Evolutionary conservation across 2,888 invertebrate species (phyloP), one percentile per base, ranked within the genome.

Genomic region (Caenorhabditis parvicauda): DNA sequence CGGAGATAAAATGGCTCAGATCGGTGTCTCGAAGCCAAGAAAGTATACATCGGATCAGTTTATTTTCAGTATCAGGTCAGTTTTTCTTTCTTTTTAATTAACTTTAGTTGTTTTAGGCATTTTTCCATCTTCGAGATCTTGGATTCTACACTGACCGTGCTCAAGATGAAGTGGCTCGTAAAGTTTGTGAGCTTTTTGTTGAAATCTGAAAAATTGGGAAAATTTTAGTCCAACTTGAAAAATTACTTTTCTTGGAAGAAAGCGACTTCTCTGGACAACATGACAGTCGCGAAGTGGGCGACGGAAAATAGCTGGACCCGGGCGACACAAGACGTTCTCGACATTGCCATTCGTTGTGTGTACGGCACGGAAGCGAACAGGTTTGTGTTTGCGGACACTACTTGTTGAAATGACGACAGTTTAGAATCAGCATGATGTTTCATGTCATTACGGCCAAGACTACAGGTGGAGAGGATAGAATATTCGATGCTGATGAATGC

Each of bases 1-100:
- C 50, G 77, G 79, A 22, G 67, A 55, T 6, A 79, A 79, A 57
- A 48, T 72, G 51, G 67, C 73, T 57, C 78, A 78, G 49, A 50
- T 76, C 27, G 76, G 76, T 27, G 54, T 43, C 6, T 61, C 64
- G 17, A 61, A 64, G 45, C 48, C 61, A 9, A 47, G 67, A 32
- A 53, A 54, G n/a, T 67, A 67, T 44, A 9, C 43, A 14, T 51
- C 62, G 2, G 46, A 48, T n/a, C 42, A 64, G 41, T 62, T 64
- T 12, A 57, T 65, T 9, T 43, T 49, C 35, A 59, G 54, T 28
- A 17, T 58, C 7, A 53, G 46, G 62, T 62, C 14, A 46, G 41
- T 50, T 27, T 50, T 12, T 41, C 28, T 17, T 32, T 32, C 35
- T 32, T n/a, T 32, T 17, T 17, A 46, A 19, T 46, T 21, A 42